Evolutionary conservation across 2,888 invertebrate species (phyloP), one percentile per base, ranked within the genome.

Genomic region (Oscheius sp.): DNA sequence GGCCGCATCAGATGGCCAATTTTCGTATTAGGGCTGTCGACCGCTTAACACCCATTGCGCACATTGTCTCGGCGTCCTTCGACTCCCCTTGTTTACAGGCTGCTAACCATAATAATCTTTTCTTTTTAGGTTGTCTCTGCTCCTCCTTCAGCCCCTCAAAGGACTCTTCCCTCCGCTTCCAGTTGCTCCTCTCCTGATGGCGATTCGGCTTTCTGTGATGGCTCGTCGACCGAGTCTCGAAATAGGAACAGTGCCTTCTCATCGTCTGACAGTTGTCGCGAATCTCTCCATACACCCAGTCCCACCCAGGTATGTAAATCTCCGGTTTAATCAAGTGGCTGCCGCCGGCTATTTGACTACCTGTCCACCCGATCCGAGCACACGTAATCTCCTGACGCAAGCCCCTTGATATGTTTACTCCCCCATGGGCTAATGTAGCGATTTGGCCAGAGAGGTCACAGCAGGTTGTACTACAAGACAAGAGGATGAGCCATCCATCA

Each of bases 171-270:
- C 12, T 75, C 78, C 25, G 73, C 94, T 95, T 83, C 83, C 5
- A 77, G 81, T n/a, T 87, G 87, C 76, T 95, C 96, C 88, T 95
- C 95, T 69, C 96, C 96, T 0, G 97, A 97, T 90, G 96, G 96
- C 90, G 98, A 98, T 90, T 96, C 96, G 13, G 98, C 97, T 18
- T 98, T 96, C 90, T 96, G 96, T 87, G 98, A 98, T 90, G 96
- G 95, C 78, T 95, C 96, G 74, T 95, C 95, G 29, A 93, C 95
- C 21, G 78, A 78, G 61, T 77, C 77, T 18, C 71, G 85, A 27
- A 81, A 78, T 61, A 76, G 85, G 7, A 80, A 84, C 73, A 85
- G 84, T 46, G 84, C 84, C 58, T 79, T 85, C 72, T 82, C 80
- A 43, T 84, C 85, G n/a, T 79, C 79, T 46, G 87, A 85, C 61